Evolutionary conservation across 2,797 vertebrate species (phyloP).

Genomic region (Petrocephalus schoutedeni): DNA sequence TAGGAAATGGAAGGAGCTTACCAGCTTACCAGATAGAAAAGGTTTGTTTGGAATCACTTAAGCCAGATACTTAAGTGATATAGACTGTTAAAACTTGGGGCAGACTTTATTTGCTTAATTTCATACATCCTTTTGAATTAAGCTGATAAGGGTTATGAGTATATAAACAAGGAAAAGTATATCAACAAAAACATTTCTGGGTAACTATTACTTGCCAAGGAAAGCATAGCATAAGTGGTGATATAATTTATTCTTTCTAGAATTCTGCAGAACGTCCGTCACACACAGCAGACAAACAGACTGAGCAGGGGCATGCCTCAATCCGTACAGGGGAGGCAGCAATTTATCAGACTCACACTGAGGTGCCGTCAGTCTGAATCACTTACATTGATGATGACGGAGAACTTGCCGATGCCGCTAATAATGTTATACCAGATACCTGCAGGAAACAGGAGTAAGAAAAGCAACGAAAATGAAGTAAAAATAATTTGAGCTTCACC

Average conservation of each 20-base stretch:
- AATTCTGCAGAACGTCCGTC: not conserved
- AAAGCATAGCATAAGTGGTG: not conserved
- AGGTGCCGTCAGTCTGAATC: not conserved
- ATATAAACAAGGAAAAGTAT: not conserved
- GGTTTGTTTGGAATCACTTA: not conserved
- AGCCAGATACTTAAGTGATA: not conserved
- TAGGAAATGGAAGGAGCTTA: not conserved
- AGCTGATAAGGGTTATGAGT: not conserved
- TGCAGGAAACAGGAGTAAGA: slow-evolving; percentile 50
- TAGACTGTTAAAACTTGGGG: not conserved
- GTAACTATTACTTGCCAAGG: not conserved
- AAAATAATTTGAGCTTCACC: not conserved
- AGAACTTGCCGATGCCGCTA: slow-evolving; percentile 71
- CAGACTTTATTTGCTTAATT: not conserved
- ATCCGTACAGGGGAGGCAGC: not conserved
- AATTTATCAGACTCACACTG: not conserved
- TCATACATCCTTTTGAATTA: not conserved
- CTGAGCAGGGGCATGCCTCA: not conserved
- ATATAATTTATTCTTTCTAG: not conserved
- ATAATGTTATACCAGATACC: slow-evolving; percentile 81
- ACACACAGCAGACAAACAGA: not conserved
- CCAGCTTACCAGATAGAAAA: not conserved
- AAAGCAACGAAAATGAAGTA: not conserved
- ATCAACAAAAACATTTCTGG: not conserved
- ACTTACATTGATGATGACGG: slow-evolving; percentile 77